Conservation (phyloP, 2,113 vertebrate species). For the Prunella himalayana region DNA sequence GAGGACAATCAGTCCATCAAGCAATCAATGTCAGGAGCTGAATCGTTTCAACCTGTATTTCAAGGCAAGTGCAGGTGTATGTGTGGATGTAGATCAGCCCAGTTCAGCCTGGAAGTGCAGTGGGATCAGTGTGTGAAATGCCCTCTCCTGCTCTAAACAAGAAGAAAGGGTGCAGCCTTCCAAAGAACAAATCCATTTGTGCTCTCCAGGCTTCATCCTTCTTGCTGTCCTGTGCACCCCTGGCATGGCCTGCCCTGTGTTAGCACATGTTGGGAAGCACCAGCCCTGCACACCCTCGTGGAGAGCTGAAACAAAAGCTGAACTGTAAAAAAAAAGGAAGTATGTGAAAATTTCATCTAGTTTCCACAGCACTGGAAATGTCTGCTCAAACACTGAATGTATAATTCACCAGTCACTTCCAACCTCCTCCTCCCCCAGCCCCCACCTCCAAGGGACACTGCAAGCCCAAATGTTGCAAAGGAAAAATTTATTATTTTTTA, state of each 20-base stretch:
- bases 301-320: neutral
- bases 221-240: neutral
- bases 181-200: neutral
- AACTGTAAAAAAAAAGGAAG: neutral
- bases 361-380: neutral
- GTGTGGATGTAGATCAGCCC: neutral
- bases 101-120: neutral
- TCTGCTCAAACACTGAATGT: neutral
- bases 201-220: neutral
- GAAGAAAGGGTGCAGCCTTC: neutral
- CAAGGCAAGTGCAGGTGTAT: neutral
- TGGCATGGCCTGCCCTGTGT: neutral
- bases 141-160: neutral
- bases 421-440: neutral
- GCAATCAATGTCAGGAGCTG: neutral
- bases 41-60: neutral
- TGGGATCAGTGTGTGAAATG: neutral
- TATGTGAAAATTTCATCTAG: neutral
- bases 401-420: neutral
- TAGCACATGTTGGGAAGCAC: neutral
- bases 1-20: neutral
- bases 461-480: neutral
- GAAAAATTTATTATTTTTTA: constrained; percentile 18
- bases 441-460: neutral
- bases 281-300: neutral